phyloP scores from a whole-genome alignment of 1,140 invertebrate genomes.

The Drosophila seguyi region DNA sequence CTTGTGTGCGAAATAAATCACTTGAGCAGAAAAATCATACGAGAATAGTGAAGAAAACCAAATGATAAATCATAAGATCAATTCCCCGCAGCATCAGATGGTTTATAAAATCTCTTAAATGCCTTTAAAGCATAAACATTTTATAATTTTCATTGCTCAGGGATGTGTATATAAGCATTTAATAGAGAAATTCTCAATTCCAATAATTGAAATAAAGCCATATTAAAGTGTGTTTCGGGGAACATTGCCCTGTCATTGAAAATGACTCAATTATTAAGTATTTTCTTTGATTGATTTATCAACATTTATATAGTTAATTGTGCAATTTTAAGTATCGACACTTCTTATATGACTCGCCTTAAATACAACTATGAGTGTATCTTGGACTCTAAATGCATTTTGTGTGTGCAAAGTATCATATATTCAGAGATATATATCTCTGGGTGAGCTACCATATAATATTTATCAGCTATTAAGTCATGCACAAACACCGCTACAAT shows the following conservation, averaged over 20 bases:
- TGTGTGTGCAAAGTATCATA: constrained; percentile 39
- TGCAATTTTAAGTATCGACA: background rate
- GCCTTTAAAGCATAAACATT: constrained; percentile 19
- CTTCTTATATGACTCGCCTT: background rate
- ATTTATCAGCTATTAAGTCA: constrained; percentile 81
- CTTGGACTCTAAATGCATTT: constrained; percentile 38
- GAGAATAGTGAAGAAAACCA: constrained; percentile 20
- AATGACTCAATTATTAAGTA: background rate
- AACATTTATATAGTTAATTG: background rate
- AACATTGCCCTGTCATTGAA: background rate
- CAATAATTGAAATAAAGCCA: background rate
- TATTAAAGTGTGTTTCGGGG: background rate
- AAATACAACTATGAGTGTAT: constrained; percentile 7
- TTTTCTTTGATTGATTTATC: background rate
- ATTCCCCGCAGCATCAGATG: constrained; percentile 12
- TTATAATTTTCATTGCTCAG: constrained; percentile 4
- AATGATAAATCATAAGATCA: constrained; percentile 37
- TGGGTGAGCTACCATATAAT: constrained; percentile 44
- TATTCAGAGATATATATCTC: constrained; percentile 9
- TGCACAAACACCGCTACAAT: constrained; percentile 45
- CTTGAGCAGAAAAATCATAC: constrained; percentile 16
- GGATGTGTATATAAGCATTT: constrained; percentile 14
- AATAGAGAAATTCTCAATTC: background rate
- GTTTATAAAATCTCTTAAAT: constrained; percentile 30
- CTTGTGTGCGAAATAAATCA: constrained; percentile 41